Conservation (phyloP, 2,797 vertebrate genomes). For the Ficedula albicollis region DNA sequence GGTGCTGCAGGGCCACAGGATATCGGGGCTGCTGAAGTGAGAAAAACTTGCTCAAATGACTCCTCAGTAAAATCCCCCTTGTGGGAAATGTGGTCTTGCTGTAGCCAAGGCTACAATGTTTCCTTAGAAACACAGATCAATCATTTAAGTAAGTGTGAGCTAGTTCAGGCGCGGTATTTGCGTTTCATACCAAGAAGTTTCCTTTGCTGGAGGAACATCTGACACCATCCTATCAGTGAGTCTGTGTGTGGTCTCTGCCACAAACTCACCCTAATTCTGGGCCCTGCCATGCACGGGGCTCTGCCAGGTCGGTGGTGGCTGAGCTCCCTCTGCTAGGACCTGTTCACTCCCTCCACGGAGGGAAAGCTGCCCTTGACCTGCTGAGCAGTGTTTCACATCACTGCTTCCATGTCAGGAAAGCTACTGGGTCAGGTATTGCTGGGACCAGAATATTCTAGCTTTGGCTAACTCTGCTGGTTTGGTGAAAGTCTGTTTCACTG, state of each 20-base stretch:
- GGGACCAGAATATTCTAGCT: background rate
- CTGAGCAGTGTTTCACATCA: background rate
- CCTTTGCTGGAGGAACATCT: background rate
- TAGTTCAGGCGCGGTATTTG: background rate
- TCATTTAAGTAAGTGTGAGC: background rate
- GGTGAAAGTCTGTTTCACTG: background rate
- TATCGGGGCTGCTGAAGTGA: background rate
- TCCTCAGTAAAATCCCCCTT: background rate
- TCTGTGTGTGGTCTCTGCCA: background rate
- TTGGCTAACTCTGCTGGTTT: background rate
- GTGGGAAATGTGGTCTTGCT: background rate
- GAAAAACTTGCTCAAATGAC: background rate
- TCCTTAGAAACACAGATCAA: background rate
- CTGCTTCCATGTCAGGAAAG: background rate
- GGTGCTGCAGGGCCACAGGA: background rate
- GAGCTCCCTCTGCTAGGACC: background rate
- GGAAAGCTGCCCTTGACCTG: background rate
- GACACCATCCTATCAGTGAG: background rate
- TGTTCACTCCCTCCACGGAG: background rate
- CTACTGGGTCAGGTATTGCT: background rate
- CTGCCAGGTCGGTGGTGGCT: background rate
- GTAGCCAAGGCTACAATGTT: background rate
- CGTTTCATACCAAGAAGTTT: background rate
- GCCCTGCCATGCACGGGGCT: background rate
- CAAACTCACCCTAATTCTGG: background rate